These are phyloP conservation scores for Coleophora flavipennella DNA, from an alignment of 2,888 invertebrate genomes.

Conservation along the genomic window DNA sequence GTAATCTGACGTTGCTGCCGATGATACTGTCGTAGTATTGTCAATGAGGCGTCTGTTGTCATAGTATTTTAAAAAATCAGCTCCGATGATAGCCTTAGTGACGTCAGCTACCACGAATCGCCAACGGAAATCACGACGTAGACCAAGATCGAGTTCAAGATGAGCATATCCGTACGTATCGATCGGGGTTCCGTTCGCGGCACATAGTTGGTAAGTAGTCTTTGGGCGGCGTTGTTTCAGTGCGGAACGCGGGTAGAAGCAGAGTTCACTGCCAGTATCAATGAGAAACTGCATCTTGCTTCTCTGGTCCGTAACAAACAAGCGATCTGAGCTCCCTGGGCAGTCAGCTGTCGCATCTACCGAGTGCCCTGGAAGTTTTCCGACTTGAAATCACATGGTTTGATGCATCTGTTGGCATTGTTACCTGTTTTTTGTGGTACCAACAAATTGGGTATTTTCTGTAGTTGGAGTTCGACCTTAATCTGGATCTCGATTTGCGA, in stretches of 20 bases:
- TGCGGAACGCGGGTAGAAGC: slow-evolving; percentile 15
- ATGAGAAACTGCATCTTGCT: slow-evolving; percentile 14
- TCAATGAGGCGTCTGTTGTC: slow-evolving; percentile 19
- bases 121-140: slow-evolving; percentile 25
- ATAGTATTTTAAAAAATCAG: slow-evolving; percentile 26
- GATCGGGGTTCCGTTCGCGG: slow-evolving; percentile 28
- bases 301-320: slow-evolving; percentile 16
- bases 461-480: slow-evolving; percentile 9
- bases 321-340: slow-evolving; percentile 15
- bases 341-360: slow-evolving; percentile 20
- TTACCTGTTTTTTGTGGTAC: slow-evolving; percentile 11
- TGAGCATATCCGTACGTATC: slow-evolving; percentile 23
- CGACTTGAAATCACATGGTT: slow-evolving; percentile 8
- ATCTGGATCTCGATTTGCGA: too few species aligned
- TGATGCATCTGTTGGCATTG: slow-evolving; percentile 5
- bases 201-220: slow-evolving; percentile 21
- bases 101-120: slow-evolving; percentile 28
- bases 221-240: slow-evolving; percentile 13
- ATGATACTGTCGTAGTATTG: slow-evolving; percentile 8
- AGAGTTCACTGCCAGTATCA: slow-evolving; percentile 11
- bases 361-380: slow-evolving; percentile 17
- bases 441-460: slow-evolving; percentile 9
- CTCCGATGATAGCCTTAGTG: slow-evolving; percentile 34
- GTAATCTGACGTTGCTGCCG: neutral
- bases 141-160: slow-evolving; percentile 21